Evolutionary conservation across 2,888 invertebrate genomes (phyloP), one percentile per base, ranked within the genome.

Genomic region (Physocephala rufipes): DNA sequence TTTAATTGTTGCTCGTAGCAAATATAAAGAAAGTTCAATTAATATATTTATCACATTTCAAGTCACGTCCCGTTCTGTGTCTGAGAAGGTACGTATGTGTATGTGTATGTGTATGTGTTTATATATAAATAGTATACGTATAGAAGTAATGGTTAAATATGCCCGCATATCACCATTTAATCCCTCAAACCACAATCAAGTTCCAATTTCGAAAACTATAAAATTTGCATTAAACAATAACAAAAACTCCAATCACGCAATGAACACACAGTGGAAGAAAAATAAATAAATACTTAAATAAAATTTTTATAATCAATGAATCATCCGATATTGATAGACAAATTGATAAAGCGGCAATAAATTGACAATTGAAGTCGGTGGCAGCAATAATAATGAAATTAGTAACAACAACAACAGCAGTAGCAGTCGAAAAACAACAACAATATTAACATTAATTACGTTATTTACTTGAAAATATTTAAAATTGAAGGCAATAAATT

Each of bases 251-350:
- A 36, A 36, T 4, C 36, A 36, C 36, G 9, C 5, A 4, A 36
- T 9, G 9, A 36, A 9, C 9, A 36, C 36, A 36, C n/a, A n/a
- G n/a, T n/a, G n/a, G n/a, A n/a, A n/a, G n/a, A n/a, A n/a, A n/a
- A n/a, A n/a, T n/a, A n/a, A n/a, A n/a, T n/a, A n/a, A 66, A 53
- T 47, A 36, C 36, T 7, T 7, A 68, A 68, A 62, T 61, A 61
- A 62, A 62, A 68, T 62, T 51, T 61, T 61, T 21, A 16, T 47
- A 26, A 45, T 28, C 62, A 68, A 61, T 61, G 68, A 68, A 68
- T 62, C 68, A 68, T 68, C 62, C 21, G 51, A 43, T 68, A 62
- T 68, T 61, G 49, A 49, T 61, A 47, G 24, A 47, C 30, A n/a
- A 28, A 67, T 45, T 59, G 47, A 59, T 66, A 47, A 36, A 19